Evolutionary conservation across 2,888 invertebrate genomes (phyloP), one percentile per base, ranked within the genome.

Genomic region (Petrolisthes manimaculis): DNA sequence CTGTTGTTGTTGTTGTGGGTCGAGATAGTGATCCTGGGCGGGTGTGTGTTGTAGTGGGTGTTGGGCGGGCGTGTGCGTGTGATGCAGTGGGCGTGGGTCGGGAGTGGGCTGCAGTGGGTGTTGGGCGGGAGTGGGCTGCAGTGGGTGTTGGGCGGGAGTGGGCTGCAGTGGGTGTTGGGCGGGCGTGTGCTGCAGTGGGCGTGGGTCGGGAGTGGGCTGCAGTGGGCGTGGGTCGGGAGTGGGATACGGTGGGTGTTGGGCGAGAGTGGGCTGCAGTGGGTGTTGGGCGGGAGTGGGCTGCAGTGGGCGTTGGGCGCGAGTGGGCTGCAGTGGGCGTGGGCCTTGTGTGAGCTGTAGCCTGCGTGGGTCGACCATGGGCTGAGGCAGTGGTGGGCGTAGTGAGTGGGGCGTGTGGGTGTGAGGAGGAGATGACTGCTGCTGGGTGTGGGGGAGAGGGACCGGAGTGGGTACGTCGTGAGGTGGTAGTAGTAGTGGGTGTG

Each of bases 21-120:
- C 61, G 37, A n/a, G 56, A 3, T n/a, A 18, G 21, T 12, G 12
- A 5, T 18, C 8, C 5, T 0, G 81, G 37, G 6, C 18, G 51
- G 78, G 53, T 6, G 6, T 3, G 75, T 5, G 75, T 37, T 4
- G 37, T 8, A 8, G 71, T 71, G 24, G 75, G 75, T 14, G 56
- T 56, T 54, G 67, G 80, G 9, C 80, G 80, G 21, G 51, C 12
- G 56, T 14, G 5, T n/a, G 81, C n/a, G n/a, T n/a, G n/a, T n/a
- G n/a, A n/a, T n/a, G n/a, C n/a, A 54, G 53, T 78, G 53, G 78
- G 53, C 78, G 78, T 53, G 53, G n/a, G 53, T 51, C 78, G 78
- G n/a, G 78, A 5, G 61, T 61, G 61, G 9, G 61, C 61, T 9
- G 61, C 56, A 12, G 71, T 5, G 8, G 71, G n/a, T 71, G 81